phyloP scores from a whole-genome alignment of 1,140 invertebrate species.

The Ostrea edulis region DNA sequence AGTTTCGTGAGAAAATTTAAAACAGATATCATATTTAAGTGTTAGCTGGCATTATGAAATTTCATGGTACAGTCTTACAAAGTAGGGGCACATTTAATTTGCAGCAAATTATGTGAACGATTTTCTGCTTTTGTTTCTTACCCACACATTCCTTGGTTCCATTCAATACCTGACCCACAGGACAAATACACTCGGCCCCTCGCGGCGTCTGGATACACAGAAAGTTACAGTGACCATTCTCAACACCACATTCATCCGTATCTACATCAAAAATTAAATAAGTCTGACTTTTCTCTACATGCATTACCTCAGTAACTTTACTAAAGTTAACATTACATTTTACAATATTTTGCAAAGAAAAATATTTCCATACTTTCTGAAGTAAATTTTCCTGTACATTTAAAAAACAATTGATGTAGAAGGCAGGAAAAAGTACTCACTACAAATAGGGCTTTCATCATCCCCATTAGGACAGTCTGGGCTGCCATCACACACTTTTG shows the following conservation, averaged over 20 bases:
- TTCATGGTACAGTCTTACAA: too few relatives aligned
- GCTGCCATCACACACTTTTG: slow-evolving; percentile 94
- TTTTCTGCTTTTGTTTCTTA: slow-evolving; percentile 52
- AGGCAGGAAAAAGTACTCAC: slow-evolving; percentile 60
- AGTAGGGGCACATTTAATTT: not conserved
- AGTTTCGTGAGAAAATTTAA: too few relatives aligned
- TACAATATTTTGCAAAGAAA: not conserved
- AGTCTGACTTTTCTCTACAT: not conserved
- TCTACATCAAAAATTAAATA: slow-evolving; percentile 54
- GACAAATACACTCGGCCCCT: slow-evolving; percentile 94
- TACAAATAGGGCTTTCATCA: slow-evolving; percentile 87
- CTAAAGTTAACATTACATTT: not conserved
- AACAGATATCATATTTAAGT: too few relatives aligned
- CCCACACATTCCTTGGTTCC: slow-evolving; percentile 83
- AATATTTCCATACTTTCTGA: not conserved
- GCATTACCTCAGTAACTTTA: not conserved
- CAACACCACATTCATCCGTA: slow-evolving; percentile 67
- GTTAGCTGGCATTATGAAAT: too few relatives aligned
- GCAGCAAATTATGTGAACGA: not conserved
- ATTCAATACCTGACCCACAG: slow-evolving; percentile 83
- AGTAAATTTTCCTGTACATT: not conserved
- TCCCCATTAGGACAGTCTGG: slow-evolving; percentile 94
- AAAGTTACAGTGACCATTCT: slow-evolving; percentile 87
- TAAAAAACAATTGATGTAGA: not conserved
- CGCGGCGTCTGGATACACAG: slow-evolving; percentile 93